Conservation (phyloP, 37 sponge, comb jelly and placozoan species). For the Ianthella basta region DNA sequence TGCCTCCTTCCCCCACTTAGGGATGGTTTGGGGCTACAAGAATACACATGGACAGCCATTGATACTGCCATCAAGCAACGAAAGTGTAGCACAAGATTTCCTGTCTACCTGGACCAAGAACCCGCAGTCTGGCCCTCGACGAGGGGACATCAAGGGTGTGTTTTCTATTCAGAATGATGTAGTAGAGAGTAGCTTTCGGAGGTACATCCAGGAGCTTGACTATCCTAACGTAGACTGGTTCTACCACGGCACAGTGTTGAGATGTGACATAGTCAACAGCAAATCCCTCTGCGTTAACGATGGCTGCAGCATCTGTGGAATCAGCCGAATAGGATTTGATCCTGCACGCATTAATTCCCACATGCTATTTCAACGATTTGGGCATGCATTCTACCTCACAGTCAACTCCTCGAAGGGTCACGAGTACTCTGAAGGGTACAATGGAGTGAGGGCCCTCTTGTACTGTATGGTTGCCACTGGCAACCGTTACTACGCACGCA, state of each 20-base stretch:
- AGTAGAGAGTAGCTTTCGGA: slow-evolving; percentile 23
- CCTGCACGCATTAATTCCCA: background rate
- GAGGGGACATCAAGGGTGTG: background rate
- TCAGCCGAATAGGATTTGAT: slow-evolving; percentile 55
- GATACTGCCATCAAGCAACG: background rate
- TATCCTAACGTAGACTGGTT: slow-evolving; percentile 36
- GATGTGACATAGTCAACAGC: slow-evolving; percentile 51
- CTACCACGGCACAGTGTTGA: slow-evolving; percentile 79
- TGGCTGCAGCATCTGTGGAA: slow-evolving; percentile 75
- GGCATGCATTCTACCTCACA: slow-evolving; percentile 39
- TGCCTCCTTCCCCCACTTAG: too few relatives aligned
- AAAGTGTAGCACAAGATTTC: background rate
- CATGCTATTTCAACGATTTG: slow-evolving; percentile 23
- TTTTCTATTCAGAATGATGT: background rate
- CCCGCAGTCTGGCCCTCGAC: background rate
- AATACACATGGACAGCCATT: too few relatives aligned
- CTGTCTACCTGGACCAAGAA: slow-evolving; percentile 31
- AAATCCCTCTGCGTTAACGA: slow-evolving; percentile 38
- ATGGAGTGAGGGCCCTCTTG: slow-evolving; percentile 26
- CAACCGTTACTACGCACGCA: slow-evolving; percentile 13
- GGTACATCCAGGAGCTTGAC: slow-evolving; percentile 15
- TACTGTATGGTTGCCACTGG: slow-evolving; percentile 34
- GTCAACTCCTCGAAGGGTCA: slow-evolving; percentile 43
- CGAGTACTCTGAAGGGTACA: slow-evolving; percentile 35
- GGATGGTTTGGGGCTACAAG: too few relatives aligned